Base-by-base conservation (phyloP, 2,797 vertebrate genomes). In the Malurus splendens region DNA sequence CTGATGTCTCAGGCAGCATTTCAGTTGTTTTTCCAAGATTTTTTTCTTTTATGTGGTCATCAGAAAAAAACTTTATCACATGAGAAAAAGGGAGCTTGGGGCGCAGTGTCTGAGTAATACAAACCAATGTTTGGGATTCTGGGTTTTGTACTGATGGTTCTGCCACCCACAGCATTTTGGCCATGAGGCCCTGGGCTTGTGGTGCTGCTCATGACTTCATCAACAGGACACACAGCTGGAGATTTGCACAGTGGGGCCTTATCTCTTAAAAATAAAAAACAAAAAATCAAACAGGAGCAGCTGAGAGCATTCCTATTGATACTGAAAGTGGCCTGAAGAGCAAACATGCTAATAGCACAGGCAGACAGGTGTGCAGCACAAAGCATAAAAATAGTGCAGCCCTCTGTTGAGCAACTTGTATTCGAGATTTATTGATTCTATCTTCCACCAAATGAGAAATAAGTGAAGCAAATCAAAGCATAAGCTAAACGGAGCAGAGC, bases 401-500 rank as follows among this genome's bases (percentile, higher is more conserved):
- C 39, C 78, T 82, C 86, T 4, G 6, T 15, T 41, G 47, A 87
- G 76, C 47, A 77, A 90, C 39, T 47, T 71, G 36, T 77, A 74
- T 75, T 85, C 47, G 80, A 77, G 84, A 89, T 80, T 74, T 92
- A 93, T 94, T 87, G 86, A 91, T 92, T 85, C 66, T 47, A 47
- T 71, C 75, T 90, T 57, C 47, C 72, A 90, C 72, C 51, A 85
- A 90, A 91, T 62, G 57, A 89, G 84, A 86, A 86, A 88, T 84
- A 92, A 93, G 86, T 73, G 84, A 79, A 93, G 92, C 64, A 84
- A 87, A 92, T 89, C 92, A 89, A 85, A 94, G 82, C 60, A 87
- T 68, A 88, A 91, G 90, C 65, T 87, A 85, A 93, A 91, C 11
- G 4, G 75, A 91, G 89, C 84, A 80, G 90, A 91, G 87, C 72